Evolutionary conservation across 1,140 invertebrate genomes (phyloP), one percentile per base, ranked within the genome.

Genomic region (Macrobrachium rosenbergii): DNA sequence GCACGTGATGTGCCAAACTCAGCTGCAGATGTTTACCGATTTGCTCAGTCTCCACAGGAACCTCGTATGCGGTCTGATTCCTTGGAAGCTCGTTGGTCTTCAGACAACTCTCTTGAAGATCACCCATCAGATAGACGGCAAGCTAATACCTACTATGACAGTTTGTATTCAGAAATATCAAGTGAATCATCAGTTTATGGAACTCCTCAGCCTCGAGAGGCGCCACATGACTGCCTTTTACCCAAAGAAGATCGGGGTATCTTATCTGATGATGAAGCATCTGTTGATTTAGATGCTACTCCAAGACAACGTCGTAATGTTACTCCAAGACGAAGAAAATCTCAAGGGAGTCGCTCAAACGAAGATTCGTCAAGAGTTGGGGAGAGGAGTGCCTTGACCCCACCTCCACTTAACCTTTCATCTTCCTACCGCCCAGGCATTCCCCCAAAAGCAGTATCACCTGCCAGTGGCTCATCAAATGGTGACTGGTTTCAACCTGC

Each of bases 111-210:
- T n/a, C 80, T 88, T 37, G 86, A 88, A 62, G 86, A 88, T 23
- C 80, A 76, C n/a, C 80, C 81, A 23, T 58, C 52, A 21, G 80
- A 83, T 58, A 59, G 60, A 23, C 72, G 52, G 12, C 28, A 62
- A n/a, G 63, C 86, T 21, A 72, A 72, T 28, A 82, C 86, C 21
- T 67, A 79, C 63, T 88, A 88, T 82, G 86, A 88, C 23, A 88
- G 86, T 64, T 43, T 88, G 23, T 82, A 82, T 43, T 88, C 86
- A 28, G 86, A 88, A 59, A 80, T 88, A 43, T 82, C 80, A 12
- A 88, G 86, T 69, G 86, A 88, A 52, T 88, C 86, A 14, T 88
- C 86, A 10, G 86, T 88, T 28, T 88, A 88, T 78, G 86, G 86
- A 11, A 88, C 86, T 62, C 86, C 86, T 16, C 60, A 52, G 17